Base-by-base conservation (phyloP, 2,113 vertebrate species). In the Forbesichthys agassizii region DNA sequence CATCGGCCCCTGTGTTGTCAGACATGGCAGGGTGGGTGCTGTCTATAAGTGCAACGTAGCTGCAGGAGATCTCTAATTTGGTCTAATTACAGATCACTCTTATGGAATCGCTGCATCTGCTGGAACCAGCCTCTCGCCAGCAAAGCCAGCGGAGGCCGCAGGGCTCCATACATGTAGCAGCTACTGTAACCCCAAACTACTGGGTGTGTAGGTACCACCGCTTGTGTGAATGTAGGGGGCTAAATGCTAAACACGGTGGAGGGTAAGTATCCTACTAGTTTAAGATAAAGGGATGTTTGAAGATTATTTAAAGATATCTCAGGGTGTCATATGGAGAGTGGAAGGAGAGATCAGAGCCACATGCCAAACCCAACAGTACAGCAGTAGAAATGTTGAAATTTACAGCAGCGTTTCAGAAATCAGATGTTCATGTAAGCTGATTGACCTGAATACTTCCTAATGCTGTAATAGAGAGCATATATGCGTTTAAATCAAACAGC, bases 1-100 rank as follows among this genome's bases (percentile, higher is more conserved):
- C 14, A 73, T 49, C 42, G 54, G 20, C 75, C 5, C 9, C 65
- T 60, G 55, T 73, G 78, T 16, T 75, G 64, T 42, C 7, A 42
- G 64, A 51, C 67, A 76, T 53, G 64, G 62, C 62, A 84, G 87
- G 84, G 77, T 66, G 78, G 73, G 11, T 64, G 54, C 80, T 74
- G 73, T 78, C 70, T 82, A 66, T 64, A 60, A 83, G 63, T 69
- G 69, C 20, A 49, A 73, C 10, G 13, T 51, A 3, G 36, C 74
- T 66, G 33, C 16, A 72, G 66, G 66, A 77, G 71, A 75, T 86
- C 88, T 88, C 63, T 86, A 78, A 90, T 91, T 89, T 87, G 20
- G 61, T 1, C 8, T 88, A 87, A 91, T 91, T 90, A 91, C 68
- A 90, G 79, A 76, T 82, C 59, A 20, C 71, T 68, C 11, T 20